phyloP scores from a whole-genome alignment of 2,113 vertebrate genomes.

The Fregata magnificens region DNA sequence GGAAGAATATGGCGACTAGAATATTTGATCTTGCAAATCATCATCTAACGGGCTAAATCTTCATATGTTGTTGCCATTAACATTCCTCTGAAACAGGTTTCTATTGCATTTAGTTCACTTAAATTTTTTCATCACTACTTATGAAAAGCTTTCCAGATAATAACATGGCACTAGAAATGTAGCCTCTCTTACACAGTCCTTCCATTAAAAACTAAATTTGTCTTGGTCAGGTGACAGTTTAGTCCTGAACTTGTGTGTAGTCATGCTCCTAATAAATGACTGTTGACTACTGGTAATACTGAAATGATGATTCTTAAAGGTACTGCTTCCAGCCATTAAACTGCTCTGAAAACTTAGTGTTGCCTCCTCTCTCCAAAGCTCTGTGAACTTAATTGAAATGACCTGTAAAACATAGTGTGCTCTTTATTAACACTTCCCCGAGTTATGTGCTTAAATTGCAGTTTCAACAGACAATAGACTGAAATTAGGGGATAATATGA shows the following conservation, averaged over 20 bases:
- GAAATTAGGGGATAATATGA: neutral
- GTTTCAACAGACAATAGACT: neutral
- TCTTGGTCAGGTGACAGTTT: neutral
- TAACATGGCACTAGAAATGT: neutral
- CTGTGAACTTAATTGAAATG: neutral
- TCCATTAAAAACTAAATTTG: neutral
- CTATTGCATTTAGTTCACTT: neutral
- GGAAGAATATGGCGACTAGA: neutral
- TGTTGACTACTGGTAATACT: neutral
- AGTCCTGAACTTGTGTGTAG: neutral
- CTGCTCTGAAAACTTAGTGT: neutral
- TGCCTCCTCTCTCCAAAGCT: neutral
- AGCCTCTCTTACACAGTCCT: neutral
- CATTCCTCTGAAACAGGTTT: neutral
- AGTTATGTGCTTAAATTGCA: neutral
- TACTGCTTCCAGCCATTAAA: neutral
- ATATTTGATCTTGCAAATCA: neutral
- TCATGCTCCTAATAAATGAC: neutral
- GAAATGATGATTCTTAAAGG: neutral
- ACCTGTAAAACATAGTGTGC: neutral
- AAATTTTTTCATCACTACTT: neutral
- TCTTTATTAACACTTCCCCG: neutral
- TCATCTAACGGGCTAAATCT: neutral
- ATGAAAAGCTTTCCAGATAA: neutral
- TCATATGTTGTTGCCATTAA: neutral